Evolutionary conservation across 30 jellyfish, hydroid and myxozoan genomes (phyloP), one percentile per base, ranked within the genome.

Genomic region (Cassiopea xamachana): DNA sequence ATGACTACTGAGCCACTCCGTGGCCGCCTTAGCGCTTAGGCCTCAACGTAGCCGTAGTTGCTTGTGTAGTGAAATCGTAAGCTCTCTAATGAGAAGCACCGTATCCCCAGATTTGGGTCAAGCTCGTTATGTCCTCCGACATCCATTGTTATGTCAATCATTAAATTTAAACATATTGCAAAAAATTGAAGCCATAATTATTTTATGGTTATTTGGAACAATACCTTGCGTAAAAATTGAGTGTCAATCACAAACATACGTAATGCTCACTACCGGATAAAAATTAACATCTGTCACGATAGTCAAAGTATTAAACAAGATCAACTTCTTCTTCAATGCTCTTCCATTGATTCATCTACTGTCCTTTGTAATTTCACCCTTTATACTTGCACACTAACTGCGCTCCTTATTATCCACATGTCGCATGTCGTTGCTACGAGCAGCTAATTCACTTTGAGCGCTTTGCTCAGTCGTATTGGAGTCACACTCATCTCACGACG

Each of bases 291-390:
- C 80, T 71, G 80, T 55, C 10, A 12, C 55, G 27, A 64, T 64
- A 64, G 74, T 13, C 74, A 64, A 14, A 14, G 2, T 17, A 17
- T 64, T 43, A 71, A 71, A 71, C 58, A 71, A 71, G 39, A 19
- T 71, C 2, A 18, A 71, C 55, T n/a, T 10, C 51, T 71, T 71
- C 80, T 71, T 71, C 80, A 71, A 71, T 71, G 27, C 80, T 71
- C 1, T 71, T 12, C 39, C 80, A 71, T 18, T 43, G 80, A 43
- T 10, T 43, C 16, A 15, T 19, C n/a, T 7, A 71, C 51, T 3
- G 80, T 19, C 55, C 80, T 71, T 71, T 71, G 51, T 71, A 43
- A 71, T 18, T 68, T 27, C 39, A 27, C 39, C 39, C 39, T 27
- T 27, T 27, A 27, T 27, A 27, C 0, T 27, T 27, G 39, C 39